Conservation (phyloP, 2,797 vertebrate genomes). For the Chrysocyon brachyurus region DNA sequence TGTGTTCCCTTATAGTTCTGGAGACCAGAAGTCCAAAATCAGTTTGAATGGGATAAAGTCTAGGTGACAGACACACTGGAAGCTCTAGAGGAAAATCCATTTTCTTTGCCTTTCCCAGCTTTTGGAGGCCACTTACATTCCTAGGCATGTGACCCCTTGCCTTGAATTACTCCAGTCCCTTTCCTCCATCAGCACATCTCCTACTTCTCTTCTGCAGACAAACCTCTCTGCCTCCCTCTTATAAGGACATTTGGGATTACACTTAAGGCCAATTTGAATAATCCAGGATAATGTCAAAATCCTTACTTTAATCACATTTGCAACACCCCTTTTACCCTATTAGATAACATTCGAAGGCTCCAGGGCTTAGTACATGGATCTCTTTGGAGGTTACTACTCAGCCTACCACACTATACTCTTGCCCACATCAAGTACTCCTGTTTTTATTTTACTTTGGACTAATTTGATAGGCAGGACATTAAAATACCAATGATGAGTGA, state of each 20-base stretch:
- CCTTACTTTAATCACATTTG: neutral
- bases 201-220: neutral
- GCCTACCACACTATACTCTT: neutral
- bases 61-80: neutral
- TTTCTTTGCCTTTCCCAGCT: neutral
- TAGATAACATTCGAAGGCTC: neutral
- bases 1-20: neutral
- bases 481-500: neutral
- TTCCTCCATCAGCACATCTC: neutral
- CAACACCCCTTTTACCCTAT: neutral
- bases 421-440: neutral
- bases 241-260: neutral
- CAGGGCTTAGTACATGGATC: neutral
- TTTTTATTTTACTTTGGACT: constrained; percentile 34
- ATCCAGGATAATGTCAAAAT: neutral
- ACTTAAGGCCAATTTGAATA: neutral
- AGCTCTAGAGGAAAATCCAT: neutral
- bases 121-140: neutral
- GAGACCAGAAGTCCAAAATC: neutral
- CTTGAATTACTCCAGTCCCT: neutral
- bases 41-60: neutral
- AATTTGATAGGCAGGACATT: neutral
- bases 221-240: neutral
- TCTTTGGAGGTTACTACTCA: neutral
- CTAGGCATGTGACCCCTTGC: neutral